Base-by-base conservation (phyloP, 2,113 vertebrate genomes). In the Odontophorus gujanensis region DNA sequence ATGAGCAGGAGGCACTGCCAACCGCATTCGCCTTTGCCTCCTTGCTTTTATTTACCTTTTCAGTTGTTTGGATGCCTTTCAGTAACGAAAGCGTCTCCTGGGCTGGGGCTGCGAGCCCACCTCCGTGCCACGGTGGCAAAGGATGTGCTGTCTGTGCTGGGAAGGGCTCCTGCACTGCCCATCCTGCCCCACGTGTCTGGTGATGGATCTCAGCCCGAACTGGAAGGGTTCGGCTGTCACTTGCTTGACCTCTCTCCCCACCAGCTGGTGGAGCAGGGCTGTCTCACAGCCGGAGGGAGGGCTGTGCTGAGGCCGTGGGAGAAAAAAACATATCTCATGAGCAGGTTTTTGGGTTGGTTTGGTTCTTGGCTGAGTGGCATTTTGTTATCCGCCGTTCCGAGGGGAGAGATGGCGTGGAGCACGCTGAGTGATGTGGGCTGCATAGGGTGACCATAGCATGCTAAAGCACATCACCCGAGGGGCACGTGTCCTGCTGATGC, bases 1-100 rank as follows among this genome's bases (percentile, higher is more conserved):
- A 97, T 30, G 82, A 97, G 97, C 85, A 93, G 91, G 55, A 85
- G 88, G 83, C 68, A 5, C 72, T 83, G 85, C 88, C 89, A 91
- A 3, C 43, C 67, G 0, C 62, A 5, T 83, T 85, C 79, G 76
- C 89, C 72, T 93, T 59, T 4, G 0, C 85, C 0, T 30, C 75
- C 30, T 96, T 92, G 82, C 48, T 82, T 81, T 94, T 94, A 86
- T 91, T 91, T 94, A 95, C 87, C 77, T 94, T 96, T 93, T 61
- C 51, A 91, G 66, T 94, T 77, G 87, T 89, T 97, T 92, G 48
- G 59, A 38, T 74, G 94, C 30, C 81, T 94, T 87, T 89, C 1
- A 6, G 8, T 77, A 77, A 76, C 0, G 10, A 58, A 25, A 1
- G 40, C 1, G 0, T 43, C 40, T 86, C 45, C 47, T 34, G 72